Evolutionary conservation across 2,113 vertebrate genomes (phyloP), one percentile per base, ranked within the genome.

Genomic region (Polyodon spathula): DNA sequence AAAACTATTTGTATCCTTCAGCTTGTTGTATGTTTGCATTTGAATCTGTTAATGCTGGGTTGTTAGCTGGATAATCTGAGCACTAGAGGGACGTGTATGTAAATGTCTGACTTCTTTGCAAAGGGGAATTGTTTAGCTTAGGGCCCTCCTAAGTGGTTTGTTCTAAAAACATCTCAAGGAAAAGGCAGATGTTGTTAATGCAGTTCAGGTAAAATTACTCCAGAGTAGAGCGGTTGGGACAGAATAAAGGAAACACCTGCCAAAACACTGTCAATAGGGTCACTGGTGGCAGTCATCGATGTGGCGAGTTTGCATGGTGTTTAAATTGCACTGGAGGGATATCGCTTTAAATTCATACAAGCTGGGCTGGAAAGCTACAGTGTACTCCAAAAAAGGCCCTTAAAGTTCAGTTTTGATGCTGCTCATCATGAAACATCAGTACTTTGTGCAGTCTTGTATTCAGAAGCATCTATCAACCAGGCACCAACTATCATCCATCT

Each of bases 11-110:
- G 67, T 70, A 71, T 73, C 69, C 66, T 72, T 53, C 52, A 71
- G 73, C 79, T 74, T 68, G 73, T 78, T 82, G 82, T 83, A 79
- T 72, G 75, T 74, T 62, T 63, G 79, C 64, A 74, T 74, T 79
- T 82, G 69, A 77, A 77, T 79, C 77, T 58, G 74, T 80, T 83
- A 76, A 77, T 78, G 81, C 80, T 86, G 86, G 86, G 83, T 81
- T 83, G 81, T 80, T 87, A 88, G 86, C 81, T 83, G 87, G 85
- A 85, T 85, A 84, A 86, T 86, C 83, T 81, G 82, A 79, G 79
- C 81, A 81, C 82, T 73, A 88, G 83, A 86, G 82, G 85, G 86
- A 85, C 65, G 75, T 84, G 84, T 82, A 82, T 84, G 80, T 81
- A 71, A 79, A 74, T 85, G 86, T 86, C 76, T 87, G 86, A 87